Conservation (phyloP, 2,113 vertebrate genomes). For the Ailurus styani region DNA sequence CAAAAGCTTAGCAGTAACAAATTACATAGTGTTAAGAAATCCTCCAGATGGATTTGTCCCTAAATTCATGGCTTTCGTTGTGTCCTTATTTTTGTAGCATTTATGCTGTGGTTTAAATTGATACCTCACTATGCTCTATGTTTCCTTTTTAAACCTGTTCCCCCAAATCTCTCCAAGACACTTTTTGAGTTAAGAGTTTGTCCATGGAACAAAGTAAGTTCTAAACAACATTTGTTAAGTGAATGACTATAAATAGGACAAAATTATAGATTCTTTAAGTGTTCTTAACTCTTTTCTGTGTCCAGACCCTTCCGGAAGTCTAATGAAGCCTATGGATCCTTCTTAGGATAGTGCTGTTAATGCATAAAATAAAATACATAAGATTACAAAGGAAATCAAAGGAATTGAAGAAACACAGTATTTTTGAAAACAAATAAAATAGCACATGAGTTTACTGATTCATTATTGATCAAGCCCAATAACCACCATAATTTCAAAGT, state of each 20-base stretch:
- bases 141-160: conserved; percentile 21
- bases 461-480: not conserved
- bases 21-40: conserved; percentile 63
- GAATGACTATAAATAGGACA: not conserved
- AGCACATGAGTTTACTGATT: not conserved
- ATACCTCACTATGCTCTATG: conserved; percentile 23
- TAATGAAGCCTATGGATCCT: not conserved
- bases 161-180: conserved; percentile 13
- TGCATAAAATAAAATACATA: not conserved
- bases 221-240: conserved; percentile 40
- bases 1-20: conserved; percentile 63
- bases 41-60: conserved; percentile 44
- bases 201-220: conserved; percentile 11
- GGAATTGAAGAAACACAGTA: not conserved
- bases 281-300: not conserved
- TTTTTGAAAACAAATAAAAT: conserved; percentile 10
- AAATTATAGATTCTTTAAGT: not conserved
- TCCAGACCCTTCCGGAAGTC: not conserved
- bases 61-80: conserved; percentile 47
- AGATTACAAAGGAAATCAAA: not conserved
- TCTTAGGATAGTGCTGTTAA: conserved; percentile 21
- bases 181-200: conserved; percentile 52
- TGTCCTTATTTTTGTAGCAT: conserved; percentile 49
- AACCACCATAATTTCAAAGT: not conserved
- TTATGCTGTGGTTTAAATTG: conserved; percentile 61